phyloP scores from a whole-genome alignment of 2,888 invertebrate genomes.

The Dorcus hopei region DNA sequence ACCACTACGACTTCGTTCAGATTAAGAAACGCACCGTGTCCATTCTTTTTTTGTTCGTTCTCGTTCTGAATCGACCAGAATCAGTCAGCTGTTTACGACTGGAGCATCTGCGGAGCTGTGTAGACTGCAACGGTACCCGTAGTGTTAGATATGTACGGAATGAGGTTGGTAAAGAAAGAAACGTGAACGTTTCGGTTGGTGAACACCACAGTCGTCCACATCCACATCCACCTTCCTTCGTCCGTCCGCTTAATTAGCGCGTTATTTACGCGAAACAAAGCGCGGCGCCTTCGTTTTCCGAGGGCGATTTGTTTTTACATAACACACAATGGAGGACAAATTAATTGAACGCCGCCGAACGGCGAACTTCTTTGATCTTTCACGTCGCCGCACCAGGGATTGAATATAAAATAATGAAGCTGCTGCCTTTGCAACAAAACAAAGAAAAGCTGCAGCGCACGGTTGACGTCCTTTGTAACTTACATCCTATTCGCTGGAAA shows the following conservation, averaged over 20 bases:
- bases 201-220: slow-evolving; percentile 28
- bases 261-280: slow-evolving; percentile 26
- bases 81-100: slow-evolving; percentile 28
- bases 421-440: too few species aligned
- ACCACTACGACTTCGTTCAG: background rate
- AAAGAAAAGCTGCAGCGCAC: too few species aligned
- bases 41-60: background rate
- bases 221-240: too few species aligned
- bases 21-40: background rate
- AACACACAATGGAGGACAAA: too few species aligned
- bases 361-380: too few species aligned
- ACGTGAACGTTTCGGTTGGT: slow-evolving; percentile 37
- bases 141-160: slow-evolving; percentile 38
- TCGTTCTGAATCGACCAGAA: slow-evolving; percentile 12
- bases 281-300: too few species aligned
- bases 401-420: too few species aligned
- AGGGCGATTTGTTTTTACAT: too few species aligned
- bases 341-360: too few species aligned
- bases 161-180: slow-evolving; percentile 41
- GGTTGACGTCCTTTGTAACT: too few species aligned
- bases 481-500: too few species aligned
- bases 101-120: slow-evolving; percentile 32
- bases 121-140: slow-evolving; percentile 37
- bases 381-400: too few species aligned
- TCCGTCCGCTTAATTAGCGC: slow-evolving; percentile 22